A percentile compares a stretch with the other conserved stretches of the same genome.
These are phyloP conservation scores for Alitta virens DNA, from an alignment of 2,888 invertebrate species.

Conservation along the genomic window DNA sequence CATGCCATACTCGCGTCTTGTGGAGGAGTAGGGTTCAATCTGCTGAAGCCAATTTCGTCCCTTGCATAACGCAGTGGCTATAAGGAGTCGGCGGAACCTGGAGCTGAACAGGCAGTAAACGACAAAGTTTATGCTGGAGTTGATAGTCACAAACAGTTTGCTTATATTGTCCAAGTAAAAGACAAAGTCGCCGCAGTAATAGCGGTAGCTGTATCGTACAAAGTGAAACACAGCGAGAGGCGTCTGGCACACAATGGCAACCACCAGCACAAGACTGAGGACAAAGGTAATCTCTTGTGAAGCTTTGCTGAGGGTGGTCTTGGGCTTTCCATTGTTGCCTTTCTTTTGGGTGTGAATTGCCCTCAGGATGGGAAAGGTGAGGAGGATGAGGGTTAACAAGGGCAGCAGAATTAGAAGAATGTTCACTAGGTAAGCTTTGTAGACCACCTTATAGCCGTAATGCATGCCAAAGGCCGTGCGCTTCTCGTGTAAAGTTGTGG, in stretches of 20 bases:
- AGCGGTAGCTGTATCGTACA: conserved; percentile 23
- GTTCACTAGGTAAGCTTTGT: conserved; percentile 31
- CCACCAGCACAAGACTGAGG: conserved; percentile 29
- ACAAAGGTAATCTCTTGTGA: conserved; percentile 26
- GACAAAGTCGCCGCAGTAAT: conserved; percentile 27
- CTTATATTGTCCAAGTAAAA: conserved; percentile 32
- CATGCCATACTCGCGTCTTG: conserved; percentile 14
- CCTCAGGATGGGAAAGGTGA: conserved; percentile 27
- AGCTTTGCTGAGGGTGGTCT: conserved; percentile 10
- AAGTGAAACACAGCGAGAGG: conserved; percentile 33
- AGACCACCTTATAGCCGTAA: conserved; percentile 26
- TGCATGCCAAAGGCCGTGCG: conserved; percentile 27
- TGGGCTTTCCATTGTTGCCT: conserved; percentile 4
- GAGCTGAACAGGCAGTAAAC: conserved; percentile 31
- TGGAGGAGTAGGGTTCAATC: conserved; percentile 11
- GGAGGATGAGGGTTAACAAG: conserved; percentile 23
- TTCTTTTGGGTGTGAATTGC: conserved; percentile 19
- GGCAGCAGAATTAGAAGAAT: conserved; percentile 28
- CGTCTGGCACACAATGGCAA: conserved; percentile 31
- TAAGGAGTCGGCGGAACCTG: conserved; percentile 26
- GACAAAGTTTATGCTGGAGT: conserved; percentile 31
- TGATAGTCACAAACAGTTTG: conserved; percentile 31
- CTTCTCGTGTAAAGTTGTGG: conserved; percentile 7
- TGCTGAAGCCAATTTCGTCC: conserved; percentile 1
- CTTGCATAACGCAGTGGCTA: conserved; percentile 17